Evolutionary conservation across 2,113 vertebrate species (phyloP), one percentile per base, ranked within the genome.

Genomic region (Plestiodon gilberti): DNA sequence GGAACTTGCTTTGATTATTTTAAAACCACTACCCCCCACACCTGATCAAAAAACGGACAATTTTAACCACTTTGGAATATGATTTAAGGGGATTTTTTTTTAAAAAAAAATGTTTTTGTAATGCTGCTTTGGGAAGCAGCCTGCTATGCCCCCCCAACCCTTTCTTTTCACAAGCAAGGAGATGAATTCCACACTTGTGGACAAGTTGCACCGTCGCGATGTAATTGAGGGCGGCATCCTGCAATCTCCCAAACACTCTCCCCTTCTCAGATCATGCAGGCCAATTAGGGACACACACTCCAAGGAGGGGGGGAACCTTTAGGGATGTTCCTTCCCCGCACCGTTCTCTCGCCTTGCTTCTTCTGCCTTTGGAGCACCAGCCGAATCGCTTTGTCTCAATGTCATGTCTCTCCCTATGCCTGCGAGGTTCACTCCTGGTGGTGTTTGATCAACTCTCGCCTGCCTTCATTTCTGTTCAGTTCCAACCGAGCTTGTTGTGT

Each of bases 131-230:
- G 87, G 94, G 95, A 95, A 95, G 95, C 94, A 86, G 93, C 88
- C 48, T 93, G 82, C 91, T 43, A 3, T 52, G 69, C 57, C 70
- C 84, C 76, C 90, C 89, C 73, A 91, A 89, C 87, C 91, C 89
- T 90, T 96, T 96, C 93, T 94, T 90, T 96, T 96, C 93, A 93
- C 90, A 87, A 92, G 90, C 92, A 93, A 94, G 95, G 94, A 96
- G 93, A 91, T 88, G 80, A 93, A 90, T 95, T 88, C 93, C 93
- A 43, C 89, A 76, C 93, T 90, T 88, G 89, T 92, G 75, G 43
- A 65, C 92, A 88, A 88, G 83, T 2, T 22, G 82, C 87, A 76
- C 90, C 86, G 85, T 81, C 7, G 84, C 90, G 85, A 87, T 55
- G 83, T 86, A 92, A 89, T 88, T 92, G 84, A 84, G 89, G 91